Conservation (phyloP, 2,888 invertebrate species). For the Caenorhabditis sp. region DNA sequence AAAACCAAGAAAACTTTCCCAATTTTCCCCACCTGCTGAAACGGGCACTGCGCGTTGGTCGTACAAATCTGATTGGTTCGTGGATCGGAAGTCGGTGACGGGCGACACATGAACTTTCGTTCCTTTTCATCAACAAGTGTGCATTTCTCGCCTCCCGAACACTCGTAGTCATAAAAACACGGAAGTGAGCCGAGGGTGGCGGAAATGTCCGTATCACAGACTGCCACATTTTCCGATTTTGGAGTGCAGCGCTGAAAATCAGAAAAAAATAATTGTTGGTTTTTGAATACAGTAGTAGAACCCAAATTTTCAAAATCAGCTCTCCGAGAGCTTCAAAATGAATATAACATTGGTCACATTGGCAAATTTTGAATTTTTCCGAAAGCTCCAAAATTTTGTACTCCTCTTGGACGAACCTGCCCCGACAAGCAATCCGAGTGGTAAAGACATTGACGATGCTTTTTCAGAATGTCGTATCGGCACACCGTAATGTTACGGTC, state of each 20-base stretch:
- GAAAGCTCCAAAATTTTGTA: background rate
- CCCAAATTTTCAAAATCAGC: no score
- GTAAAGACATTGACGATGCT: constrained; percentile 66
- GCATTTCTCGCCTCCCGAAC: constrained; percentile 74
- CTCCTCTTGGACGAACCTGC: constrained; percentile 44
- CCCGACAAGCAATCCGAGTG: constrained; percentile 71
- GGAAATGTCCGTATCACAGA: constrained; percentile 55
- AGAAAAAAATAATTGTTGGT: no score
- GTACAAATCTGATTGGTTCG: constrained; percentile 65
- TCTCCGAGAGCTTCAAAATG: no score
- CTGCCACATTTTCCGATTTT: constrained; percentile 40
- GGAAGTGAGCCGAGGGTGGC: constrained; percentile 63
- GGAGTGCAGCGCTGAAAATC: constrained; percentile 51
- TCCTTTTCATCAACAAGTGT: constrained; percentile 36
- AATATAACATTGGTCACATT: no score
- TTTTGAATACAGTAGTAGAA: no score
- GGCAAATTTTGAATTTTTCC: background rate
- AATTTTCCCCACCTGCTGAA: constrained; percentile 74
- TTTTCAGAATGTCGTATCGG: constrained; percentile 67
- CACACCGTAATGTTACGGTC: constrained; percentile 69
- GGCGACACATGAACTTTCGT: constrained; percentile 62
- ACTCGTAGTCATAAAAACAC: constrained; percentile 72
- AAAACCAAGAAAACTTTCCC: no score
- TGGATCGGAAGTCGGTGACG: constrained; percentile 64
- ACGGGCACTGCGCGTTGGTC: constrained; percentile 70